Base-by-base conservation (phyloP, 2,113 vertebrate genomes). In the Oncorhynchus kisutch region DNA sequence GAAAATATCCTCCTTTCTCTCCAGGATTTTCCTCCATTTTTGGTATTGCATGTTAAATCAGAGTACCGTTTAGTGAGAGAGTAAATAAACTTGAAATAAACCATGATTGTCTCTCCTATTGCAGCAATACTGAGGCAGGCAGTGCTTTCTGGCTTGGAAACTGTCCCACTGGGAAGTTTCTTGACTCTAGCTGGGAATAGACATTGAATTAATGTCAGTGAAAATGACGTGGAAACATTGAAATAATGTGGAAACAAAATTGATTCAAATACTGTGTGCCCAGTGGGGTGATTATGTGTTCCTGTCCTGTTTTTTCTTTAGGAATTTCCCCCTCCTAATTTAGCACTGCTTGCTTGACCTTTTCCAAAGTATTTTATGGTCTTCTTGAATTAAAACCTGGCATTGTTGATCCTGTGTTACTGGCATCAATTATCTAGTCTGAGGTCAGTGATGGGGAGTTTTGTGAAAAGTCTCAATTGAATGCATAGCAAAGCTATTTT, bases 81-180 rank as follows among this genome's bases (percentile, higher is more conserved):
- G 81, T 88, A 88, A 91, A 92, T 91, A 89, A 87, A 90, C 85
- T 88, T 85, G 72, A 88, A 87, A 84, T 85, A 86, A 86, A 86
- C 78, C 79, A 85, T 72, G 80, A 79, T 86, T 77, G 80, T 77
- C 81, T 88, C 89, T 89, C 82, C 71, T 76, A 76, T 88, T 90
- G 80, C 85, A 88, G 78, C 66, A 79, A 75, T 64, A 74, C 34
- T 34, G 24, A 71, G 70, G 67, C 75, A 74, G 62, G 29, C n/a
- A 66, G 75, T 79, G 65, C 80, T 80, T 70, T 86, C 78, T 73
- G 67, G 76, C 66, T 79, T 91, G 90, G 90, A 92, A 91, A 91
- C 75, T 86, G 84, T 45, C 9, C 39, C 39, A 45, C 39, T 45
- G 39, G 9, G 34, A 34, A 84, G 86, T 86, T 82, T 84, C 79